Conservation (phyloP, 2,797 vertebrate genomes). For the Morelia viridis region DNA sequence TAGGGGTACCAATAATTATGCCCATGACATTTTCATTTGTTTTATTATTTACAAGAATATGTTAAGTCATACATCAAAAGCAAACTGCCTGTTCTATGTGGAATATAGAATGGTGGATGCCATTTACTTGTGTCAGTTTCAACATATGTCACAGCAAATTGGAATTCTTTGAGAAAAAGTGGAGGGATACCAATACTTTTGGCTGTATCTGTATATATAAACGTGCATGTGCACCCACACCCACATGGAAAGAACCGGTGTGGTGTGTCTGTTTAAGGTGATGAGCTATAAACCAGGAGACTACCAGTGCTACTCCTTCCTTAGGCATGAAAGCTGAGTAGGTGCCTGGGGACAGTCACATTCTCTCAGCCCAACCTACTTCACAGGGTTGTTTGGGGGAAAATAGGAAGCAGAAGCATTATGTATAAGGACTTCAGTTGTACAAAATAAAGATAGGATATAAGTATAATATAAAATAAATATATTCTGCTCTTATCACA, state of each 20-base stretch:
- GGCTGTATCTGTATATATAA: background rate
- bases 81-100: background rate
- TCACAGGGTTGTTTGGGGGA: no score
- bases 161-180: background rate
- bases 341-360: no score
- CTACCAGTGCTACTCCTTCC: background rate
- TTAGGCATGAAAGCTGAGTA: background rate
- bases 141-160: background rate
- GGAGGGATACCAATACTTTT: background rate
- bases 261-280: background rate
- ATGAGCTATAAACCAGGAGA: background rate
- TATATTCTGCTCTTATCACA: no score
- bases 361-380: no score
- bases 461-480: no score
- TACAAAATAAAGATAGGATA: no score
- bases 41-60: background rate
- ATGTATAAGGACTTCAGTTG: no score
- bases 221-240: background rate
- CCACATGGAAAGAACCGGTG: background rate
- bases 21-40: background rate
- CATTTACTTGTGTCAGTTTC: background rate
- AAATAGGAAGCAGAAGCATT: no score
- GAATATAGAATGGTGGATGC: background rate
- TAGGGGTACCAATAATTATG: background rate
- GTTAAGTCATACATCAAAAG: background rate